Evolutionary conservation across 2,888 invertebrate species (phyloP), one percentile per base, ranked within the genome.

Genomic region (Steinernema hermaphroditum): DNA sequence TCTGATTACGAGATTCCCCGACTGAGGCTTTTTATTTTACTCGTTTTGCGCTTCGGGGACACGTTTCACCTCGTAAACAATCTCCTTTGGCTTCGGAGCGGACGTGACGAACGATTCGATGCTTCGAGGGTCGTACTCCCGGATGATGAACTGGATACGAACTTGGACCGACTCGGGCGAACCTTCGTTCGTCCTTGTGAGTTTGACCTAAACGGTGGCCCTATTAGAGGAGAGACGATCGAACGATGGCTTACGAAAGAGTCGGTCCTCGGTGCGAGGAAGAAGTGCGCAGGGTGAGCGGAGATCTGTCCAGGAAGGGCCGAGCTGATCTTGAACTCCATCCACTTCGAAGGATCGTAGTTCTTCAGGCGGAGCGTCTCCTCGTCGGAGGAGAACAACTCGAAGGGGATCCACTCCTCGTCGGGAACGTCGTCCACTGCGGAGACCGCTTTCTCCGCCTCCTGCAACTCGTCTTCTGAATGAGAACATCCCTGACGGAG

Each of bases 11-110:
- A 27, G 54, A 54, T 54, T 54, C 54, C 54, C 54, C 54, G 54
- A 54, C 54, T 54, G 54, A 54, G 54, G 54, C 54, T 54, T 27
- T 24, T 54, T 27, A 6, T 22, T 54, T 54, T 54, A 46, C 16
- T 46, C n/a, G 6, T n/a, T 16, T 46, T n/a, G 19, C n/a, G 19
- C 16, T 16, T 6, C 37, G 37, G 12, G 6, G 37, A 4, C 37
- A 12, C 37, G 37, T 37, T 37, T 37, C 37, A 37, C 37, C 12
- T 37, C 12, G 37, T 8, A 37, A 12, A 37, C 37, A 12, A 37
- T 12, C 37, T 37, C 37, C 12, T 37, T 4, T 8, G 37, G 37
- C 37, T 37, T 37, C 37, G 37, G 37, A 4, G 4, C 37, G 4
- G 4, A 4, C 37, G 12, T 8, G 37, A 12, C 37, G 37, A 12